Evolutionary conservation across 2,797 vertebrate genomes (phyloP).

Genomic region (Epinephelus coioides): DNA sequence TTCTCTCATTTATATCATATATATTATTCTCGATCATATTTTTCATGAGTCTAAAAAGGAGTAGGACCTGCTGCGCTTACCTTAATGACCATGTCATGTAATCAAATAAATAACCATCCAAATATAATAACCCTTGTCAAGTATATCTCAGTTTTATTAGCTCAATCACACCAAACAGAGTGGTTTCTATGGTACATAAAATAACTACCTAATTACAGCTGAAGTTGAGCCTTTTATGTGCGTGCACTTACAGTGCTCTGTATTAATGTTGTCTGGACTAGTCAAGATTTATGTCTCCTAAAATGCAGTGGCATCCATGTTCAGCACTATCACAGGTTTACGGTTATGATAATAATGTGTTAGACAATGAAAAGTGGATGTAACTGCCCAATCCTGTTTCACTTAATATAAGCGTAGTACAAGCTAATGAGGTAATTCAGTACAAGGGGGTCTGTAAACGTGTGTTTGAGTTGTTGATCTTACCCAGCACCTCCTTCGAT

Average conservation of each 20-base stretch:
- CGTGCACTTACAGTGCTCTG: background rate
- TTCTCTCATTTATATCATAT: background rate
- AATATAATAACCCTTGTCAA: background rate
- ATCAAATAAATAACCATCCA: background rate
- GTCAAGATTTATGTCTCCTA: constrained; percentile 13
- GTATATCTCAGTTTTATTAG: background rate
- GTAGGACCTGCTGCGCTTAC: background rate
- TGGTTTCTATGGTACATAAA: background rate
- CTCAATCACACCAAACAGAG: background rate
- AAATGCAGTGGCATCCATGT: background rate
- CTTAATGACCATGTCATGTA: background rate
- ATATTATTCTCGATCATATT: background rate
- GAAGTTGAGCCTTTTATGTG: background rate
- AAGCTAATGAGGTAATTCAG: constrained; percentile 1
- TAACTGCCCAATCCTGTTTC: background rate
- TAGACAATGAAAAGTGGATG: constrained; percentile 4
- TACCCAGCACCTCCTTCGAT: constrained; percentile 93
- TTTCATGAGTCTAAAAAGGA: constrained; percentile 9
- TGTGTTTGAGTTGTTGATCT: constrained; percentile 14
- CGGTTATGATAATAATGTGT: background rate
- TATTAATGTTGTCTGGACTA: background rate
- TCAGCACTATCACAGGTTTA: constrained; percentile 1
- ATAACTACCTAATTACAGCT: background rate
- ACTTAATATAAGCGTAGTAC: background rate
- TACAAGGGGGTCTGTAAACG: constrained; percentile 3